Conservation (phyloP, 2,888 invertebrate species). For the Cyclophora albipunctata region DNA sequence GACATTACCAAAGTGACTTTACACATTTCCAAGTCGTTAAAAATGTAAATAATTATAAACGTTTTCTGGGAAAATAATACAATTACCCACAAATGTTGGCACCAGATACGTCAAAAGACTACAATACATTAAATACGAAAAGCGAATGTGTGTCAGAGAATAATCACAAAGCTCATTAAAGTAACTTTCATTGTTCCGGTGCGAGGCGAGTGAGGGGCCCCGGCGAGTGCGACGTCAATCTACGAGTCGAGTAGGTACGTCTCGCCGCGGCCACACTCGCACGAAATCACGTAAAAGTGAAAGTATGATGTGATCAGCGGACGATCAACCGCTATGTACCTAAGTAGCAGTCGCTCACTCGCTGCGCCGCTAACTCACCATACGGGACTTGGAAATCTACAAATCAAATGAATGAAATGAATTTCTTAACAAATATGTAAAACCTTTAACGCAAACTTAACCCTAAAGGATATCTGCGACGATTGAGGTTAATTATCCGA, state of each 20-base stretch:
- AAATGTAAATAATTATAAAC: too few species aligned
- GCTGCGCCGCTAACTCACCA: background rate
- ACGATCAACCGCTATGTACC: constrained; percentile 25
- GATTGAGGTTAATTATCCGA: constrained; percentile 25
- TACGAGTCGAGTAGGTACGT: constrained; percentile 19
- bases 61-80: too few species aligned
- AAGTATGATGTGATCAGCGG: constrained; percentile 62
- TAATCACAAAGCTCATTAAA: constrained; percentile 40
- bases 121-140: constrained; percentile 15
- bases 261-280: constrained; percentile 41
- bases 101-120: constrained; percentile 1
- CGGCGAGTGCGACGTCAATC: constrained; percentile 26
- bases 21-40: too few species aligned
- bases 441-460: too few species aligned
- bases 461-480: too few species aligned
- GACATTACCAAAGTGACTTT: too few species aligned
- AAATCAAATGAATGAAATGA: background rate
- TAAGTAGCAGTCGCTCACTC: constrained; percentile 16
- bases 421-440: background rate
- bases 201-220: constrained; percentile 37
- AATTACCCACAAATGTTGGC: too few species aligned
- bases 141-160: constrained; percentile 28
- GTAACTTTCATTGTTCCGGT: constrained; percentile 63
- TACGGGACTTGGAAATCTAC: constrained; percentile 2
- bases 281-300: constrained; percentile 69